phyloP scores from a whole-genome alignment of 2,797 vertebrate genomes.

The Argya squamiceps region DNA sequence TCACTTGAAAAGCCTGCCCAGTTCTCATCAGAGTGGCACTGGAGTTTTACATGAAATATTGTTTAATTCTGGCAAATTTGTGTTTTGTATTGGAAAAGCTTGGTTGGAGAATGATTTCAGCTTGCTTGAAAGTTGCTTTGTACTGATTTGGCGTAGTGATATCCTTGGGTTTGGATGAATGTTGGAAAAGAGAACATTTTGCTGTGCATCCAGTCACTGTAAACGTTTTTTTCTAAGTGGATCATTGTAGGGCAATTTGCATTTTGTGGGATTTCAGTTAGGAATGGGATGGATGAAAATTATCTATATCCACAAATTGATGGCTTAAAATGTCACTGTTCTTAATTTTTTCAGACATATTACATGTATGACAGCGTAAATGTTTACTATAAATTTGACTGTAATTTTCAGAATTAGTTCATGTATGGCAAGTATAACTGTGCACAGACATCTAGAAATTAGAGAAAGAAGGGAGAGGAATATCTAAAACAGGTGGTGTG shows the following conservation, averaged over 20 bases:
- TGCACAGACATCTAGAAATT: background rate
- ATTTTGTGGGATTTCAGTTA: background rate
- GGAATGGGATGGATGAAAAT: background rate
- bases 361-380: fast-evolving
- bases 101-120: background rate
- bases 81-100: background rate
- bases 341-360: background rate
- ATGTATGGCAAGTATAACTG: background rate
- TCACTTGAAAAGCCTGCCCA: background rate
- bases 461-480: background rate
- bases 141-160: background rate
- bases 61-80: background rate
- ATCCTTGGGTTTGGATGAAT: background rate
- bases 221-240: background rate
- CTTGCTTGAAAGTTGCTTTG: background rate
- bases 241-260: background rate
- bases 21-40: background rate
- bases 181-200: background rate
- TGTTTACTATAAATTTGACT: background rate
- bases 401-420: background rate
- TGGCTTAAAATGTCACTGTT: background rate
- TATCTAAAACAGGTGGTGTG: background rate
- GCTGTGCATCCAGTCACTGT: background rate
- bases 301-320: background rate
- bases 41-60: background rate